Base-by-base conservation (phyloP, 2,113 vertebrate species). In the Nibea coibor region DNA sequence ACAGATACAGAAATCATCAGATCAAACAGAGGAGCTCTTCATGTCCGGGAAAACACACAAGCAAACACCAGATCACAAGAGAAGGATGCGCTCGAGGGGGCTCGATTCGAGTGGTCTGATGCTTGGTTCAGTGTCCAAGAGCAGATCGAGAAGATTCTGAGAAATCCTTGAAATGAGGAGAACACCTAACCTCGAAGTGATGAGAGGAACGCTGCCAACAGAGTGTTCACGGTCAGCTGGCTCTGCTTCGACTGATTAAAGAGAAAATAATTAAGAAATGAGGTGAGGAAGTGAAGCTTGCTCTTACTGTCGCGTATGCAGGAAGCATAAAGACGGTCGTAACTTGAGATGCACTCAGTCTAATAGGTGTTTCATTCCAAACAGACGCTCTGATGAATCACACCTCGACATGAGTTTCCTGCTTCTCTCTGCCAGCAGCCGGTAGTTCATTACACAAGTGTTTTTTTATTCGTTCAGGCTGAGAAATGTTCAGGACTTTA, bases 21-120 rank as follows among this genome's bases (percentile, higher is more conserved):
- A 20, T 50, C 72, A 31, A 72, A 75, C 63, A 72, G 48, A 72
- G 51, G 51, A 79, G 78, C 62, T 1, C 62, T 67, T 83, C 77
- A 68, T 31, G 66, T 63, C 56, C 10, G 9, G 51, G 26, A 74
- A 74, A 51, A 80, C 1, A 63, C 28, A 70, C 78, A 78, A 71
- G 66, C 50, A 64, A 67, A 66, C 66, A 53, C 48, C 6, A 56
- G 14, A 24, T 39, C 7, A 22, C 59, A 57, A 58, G 51, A 66
- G 45, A 53, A 3, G 71, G 76, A 65, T 6, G 75, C 11, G 64
- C n/a, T 47, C 5, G 17, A 83, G 68, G 53, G 53, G 2, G 20
- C 67, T 72, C 15, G 12, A 68, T 43, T 72, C 12, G 15, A 75
- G 24, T 20, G 7, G 28, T 39, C 45, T 1, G 12, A 50, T 19